Conservation (phyloP, 1,140 invertebrate species). For the Rhopalosiphum maidis region DNA sequence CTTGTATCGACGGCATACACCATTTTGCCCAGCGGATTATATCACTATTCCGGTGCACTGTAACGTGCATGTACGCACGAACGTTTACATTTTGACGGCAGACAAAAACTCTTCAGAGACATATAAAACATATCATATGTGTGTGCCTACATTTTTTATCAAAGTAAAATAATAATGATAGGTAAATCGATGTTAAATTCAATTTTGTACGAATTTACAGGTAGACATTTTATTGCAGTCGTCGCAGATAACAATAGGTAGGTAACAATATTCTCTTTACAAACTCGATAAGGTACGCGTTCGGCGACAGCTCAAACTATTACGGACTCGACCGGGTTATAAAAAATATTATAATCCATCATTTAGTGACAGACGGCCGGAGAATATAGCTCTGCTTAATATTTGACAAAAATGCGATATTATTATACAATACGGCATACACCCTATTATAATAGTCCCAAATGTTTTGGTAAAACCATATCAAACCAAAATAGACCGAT, state of each 20-base stretch:
- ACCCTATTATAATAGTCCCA: background rate
- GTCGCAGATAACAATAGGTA: background rate
- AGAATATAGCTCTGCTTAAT: background rate
- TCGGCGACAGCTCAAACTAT: background rate
- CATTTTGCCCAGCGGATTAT: background rate
- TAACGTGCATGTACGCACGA: background rate
- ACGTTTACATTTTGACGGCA: background rate
- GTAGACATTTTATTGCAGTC: background rate
- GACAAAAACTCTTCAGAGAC: background rate
- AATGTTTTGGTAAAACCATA: background rate
- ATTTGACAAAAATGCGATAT: background rate
- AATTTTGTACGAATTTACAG: background rate
- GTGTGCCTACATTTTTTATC: background rate
- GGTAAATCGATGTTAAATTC: background rate
- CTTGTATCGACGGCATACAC: background rate
- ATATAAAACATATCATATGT: background rate
- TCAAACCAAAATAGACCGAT: background rate
- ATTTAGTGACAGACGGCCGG: background rate
- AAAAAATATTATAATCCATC: background rate
- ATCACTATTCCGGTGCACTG: background rate
- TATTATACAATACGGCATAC: background rate
- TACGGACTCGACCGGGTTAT: background rate
- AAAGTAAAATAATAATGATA: background rate
- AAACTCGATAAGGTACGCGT: background rate
- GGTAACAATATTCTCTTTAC: background rate